phyloP scores from a whole-genome alignment of 2,797 vertebrate genomes.

The Neosilurus mollespiculum region DNA sequence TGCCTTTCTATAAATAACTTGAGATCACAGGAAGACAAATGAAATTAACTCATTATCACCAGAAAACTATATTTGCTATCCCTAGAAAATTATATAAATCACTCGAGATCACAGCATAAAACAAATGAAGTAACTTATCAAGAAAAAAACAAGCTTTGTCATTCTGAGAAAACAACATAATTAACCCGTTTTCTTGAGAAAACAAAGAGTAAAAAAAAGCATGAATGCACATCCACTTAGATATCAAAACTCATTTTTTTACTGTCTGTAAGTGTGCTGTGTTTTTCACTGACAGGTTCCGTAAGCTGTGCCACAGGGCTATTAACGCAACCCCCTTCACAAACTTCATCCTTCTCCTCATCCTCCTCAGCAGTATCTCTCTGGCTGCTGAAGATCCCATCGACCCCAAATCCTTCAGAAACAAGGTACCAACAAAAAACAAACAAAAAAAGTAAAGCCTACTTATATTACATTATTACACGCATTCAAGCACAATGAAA shows the following conservation, averaged over 20 bases:
- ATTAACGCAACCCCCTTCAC: constrained; percentile 97
- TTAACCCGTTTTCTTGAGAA: no score
- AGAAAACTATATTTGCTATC: no score
- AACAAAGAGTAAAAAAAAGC: no score
- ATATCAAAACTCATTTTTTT: not conserved
- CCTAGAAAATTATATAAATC: no score
- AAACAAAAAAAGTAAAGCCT: not conserved
- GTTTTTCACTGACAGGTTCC: constrained; percentile 74
- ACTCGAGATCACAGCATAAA: no score
- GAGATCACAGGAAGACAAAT: no score
- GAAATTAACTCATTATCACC: no score
- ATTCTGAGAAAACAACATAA: no score
- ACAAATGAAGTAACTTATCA: no score
- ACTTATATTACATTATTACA: not conserved
- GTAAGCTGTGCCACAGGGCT: constrained; percentile 90
- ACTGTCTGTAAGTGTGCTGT: constrained; percentile 2
- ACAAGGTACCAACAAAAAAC: constrained; percentile 77
- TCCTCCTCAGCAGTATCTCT: constrained; percentile 94
- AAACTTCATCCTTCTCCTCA: constrained; percentile 97
- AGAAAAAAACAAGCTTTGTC: no score
- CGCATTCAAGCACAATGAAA: not conserved
- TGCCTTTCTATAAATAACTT: no score
- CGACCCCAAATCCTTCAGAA: constrained; percentile 87
- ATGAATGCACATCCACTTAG: no score
- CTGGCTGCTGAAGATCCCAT: constrained; percentile 97